Percentiles rank a stretch among this genome's conserved stretches.
These are phyloP conservation scores for Caracal caracal DNA, from an alignment of 2,113 vertebrate genomes.

Conservation along the genomic window DNA sequence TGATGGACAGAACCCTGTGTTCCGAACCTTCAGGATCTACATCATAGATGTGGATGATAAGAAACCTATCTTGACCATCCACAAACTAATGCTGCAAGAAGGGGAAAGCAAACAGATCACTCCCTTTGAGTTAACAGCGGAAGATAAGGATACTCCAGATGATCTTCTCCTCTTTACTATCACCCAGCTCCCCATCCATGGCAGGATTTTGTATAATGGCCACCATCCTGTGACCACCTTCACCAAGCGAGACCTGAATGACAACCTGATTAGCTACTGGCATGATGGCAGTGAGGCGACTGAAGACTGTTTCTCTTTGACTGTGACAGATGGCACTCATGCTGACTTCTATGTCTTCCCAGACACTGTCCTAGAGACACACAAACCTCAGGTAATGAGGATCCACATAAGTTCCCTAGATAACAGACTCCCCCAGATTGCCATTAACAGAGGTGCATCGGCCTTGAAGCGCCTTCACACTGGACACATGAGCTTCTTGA, in stretches of 20 bases:
- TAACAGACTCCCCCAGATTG: constrained; percentile 76
- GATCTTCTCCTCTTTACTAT: constrained; percentile 78
- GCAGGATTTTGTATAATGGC: constrained; percentile 80
- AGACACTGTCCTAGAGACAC: constrained; percentile 73
- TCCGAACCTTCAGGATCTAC: constrained; percentile 78
- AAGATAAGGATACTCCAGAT: constrained; percentile 82
- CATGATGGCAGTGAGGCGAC: constrained; percentile 76
- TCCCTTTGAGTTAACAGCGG: constrained; percentile 81
- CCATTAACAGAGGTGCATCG: constrained; percentile 77
- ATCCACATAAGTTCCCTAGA: constrained; percentile 78
- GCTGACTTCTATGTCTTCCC: constrained; percentile 81
- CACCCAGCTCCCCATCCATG: constrained; percentile 80
- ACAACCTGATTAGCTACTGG: constrained; percentile 83
- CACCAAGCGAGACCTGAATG: constrained; percentile 82
- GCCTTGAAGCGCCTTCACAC: constrained; percentile 71
- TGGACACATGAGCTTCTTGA: constrained; percentile 80
- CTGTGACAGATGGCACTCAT: constrained; percentile 81
- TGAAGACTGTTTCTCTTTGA: constrained; percentile 84
- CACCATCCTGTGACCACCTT: constrained; percentile 79
- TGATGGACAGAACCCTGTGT: constrained; percentile 75
- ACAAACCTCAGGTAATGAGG: constrained; percentile 79
- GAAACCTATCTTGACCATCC: constrained; percentile 81
- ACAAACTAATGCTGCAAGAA: constrained; percentile 72
- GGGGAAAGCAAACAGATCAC: constrained; percentile 81
- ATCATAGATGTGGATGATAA: constrained; percentile 81